Conservation (phyloP, 2,888 invertebrate species). For the Limnephilus marmoratus region DNA sequence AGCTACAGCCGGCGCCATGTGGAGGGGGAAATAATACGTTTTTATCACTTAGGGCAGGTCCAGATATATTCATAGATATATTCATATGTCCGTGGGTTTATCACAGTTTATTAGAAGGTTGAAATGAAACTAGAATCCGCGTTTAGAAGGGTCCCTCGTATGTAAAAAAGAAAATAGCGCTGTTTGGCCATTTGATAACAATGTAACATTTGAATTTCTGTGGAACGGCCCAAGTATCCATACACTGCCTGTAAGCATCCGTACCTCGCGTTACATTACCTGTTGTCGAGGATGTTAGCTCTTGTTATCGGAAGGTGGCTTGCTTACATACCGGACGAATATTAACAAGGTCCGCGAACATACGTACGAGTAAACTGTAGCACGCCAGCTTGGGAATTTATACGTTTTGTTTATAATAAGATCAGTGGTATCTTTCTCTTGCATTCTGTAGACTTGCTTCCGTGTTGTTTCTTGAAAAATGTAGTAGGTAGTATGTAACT, state of each 20-base stretch:
- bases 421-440: neutral
- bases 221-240: neutral
- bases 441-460: neutral
- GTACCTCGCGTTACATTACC: neutral
- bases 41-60: too few relatives aligned
- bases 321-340: conserved; percentile 6
- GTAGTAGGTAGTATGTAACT: neutral
- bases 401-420: neutral
- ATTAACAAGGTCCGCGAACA: neutral
- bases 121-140: too few relatives aligned
- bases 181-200: too few relatives aligned
- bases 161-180: too few relatives aligned
- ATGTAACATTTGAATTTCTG: neutral
- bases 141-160: too few relatives aligned
- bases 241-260: conserved; percentile 7
- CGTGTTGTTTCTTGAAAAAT: neutral
- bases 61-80: too few relatives aligned
- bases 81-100: too few relatives aligned
- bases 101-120: too few relatives aligned
- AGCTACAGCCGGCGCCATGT: too few relatives aligned
- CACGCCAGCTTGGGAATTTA: neutral
- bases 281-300: neutral
- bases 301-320: conserved; percentile 12
- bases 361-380: neutral
- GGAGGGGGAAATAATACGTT: too few relatives aligned